phyloP scores from a whole-genome alignment of 2,797 vertebrate species.

The Dipus sagitta region DNA sequence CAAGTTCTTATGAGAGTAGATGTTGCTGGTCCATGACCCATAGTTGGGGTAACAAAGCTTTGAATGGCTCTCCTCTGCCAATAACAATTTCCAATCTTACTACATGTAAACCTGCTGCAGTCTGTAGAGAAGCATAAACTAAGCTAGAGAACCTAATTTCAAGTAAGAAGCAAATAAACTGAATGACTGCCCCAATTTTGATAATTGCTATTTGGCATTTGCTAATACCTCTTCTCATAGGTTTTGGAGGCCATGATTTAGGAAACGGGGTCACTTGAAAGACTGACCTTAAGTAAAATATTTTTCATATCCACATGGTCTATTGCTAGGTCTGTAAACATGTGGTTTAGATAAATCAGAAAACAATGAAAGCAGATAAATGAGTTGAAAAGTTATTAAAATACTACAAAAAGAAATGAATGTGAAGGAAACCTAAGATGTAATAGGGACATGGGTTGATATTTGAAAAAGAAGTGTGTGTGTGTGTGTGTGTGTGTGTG shows the following conservation, averaged over 20 bases:
- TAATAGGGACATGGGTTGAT: neutral
- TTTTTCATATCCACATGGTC: neutral
- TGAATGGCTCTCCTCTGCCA: constrained; percentile 38
- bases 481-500: neutral
- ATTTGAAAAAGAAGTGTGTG: constrained; percentile 13
- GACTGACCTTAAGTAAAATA: constrained; percentile 11
- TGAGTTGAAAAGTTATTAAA: constrained; percentile 33
- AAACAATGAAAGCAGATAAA: constrained; percentile 56
- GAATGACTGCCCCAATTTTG: constrained; percentile 19
- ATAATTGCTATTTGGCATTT: constrained; percentile 9
- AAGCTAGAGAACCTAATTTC: constrained; percentile 50
- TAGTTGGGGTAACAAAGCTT: constrained; percentile 43
- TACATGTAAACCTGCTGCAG: constrained; percentile 30
- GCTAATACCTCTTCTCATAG: constrained; percentile 10
- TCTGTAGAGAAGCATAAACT: neutral
- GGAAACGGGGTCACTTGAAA: neutral
- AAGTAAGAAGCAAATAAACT: constrained; percentile 57
- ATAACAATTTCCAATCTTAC: constrained; percentile 41
- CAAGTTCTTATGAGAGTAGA: neutral
- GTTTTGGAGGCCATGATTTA: constrained; percentile 33
- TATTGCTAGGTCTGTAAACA: constrained; percentile 14
- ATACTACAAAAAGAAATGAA: constrained; percentile 3
- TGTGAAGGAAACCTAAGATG: constrained; percentile 21
- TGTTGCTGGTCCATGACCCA: neutral
- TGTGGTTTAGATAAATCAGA: constrained; percentile 19